phyloP scores from a whole-genome alignment of 2,113 vertebrate species.

The Thamnophis sirtalis region DNA sequence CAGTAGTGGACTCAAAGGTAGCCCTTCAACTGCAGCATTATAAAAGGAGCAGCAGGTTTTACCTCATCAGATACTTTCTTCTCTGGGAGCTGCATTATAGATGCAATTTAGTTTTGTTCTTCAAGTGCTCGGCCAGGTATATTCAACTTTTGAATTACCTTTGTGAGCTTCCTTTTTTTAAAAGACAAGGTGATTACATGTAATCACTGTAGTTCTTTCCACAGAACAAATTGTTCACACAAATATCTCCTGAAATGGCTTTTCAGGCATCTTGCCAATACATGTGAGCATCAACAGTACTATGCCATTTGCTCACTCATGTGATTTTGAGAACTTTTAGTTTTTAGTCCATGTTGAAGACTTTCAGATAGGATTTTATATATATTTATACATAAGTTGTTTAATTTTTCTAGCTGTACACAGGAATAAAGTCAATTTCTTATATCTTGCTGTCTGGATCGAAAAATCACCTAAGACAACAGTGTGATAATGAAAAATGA shows the following conservation, averaged over 20 bases:
- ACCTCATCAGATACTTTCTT: neutral
- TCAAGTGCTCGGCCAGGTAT: conserved; percentile 43
- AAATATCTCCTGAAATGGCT: neutral
- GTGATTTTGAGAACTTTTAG: neutral
- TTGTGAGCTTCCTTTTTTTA: conserved; percentile 39
- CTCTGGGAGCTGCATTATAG: neutral
- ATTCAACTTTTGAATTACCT: neutral
- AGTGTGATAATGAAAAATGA: neutral
- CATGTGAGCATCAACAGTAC: neutral
- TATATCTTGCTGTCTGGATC: neutral
- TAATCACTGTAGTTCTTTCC: conserved; percentile 28
- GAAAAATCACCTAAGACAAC: neutral
- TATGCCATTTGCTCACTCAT: neutral
- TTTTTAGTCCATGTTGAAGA: neutral
- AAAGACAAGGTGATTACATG: conserved; percentile 24
- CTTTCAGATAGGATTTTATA: neutral
- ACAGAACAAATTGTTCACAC: neutral
- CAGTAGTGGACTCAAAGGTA: neutral
- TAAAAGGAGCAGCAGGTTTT: conserved; percentile 13
- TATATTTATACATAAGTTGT: neutral
- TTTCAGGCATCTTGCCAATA: neutral
- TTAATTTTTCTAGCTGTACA: neutral
- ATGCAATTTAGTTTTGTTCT: conserved; percentile 25
- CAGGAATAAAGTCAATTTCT: neutral
- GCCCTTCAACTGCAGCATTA: neutral